Evolutionary conservation across 2,888 invertebrate genomes (phyloP).

Genomic region (Drosophila maculinotata): DNA sequence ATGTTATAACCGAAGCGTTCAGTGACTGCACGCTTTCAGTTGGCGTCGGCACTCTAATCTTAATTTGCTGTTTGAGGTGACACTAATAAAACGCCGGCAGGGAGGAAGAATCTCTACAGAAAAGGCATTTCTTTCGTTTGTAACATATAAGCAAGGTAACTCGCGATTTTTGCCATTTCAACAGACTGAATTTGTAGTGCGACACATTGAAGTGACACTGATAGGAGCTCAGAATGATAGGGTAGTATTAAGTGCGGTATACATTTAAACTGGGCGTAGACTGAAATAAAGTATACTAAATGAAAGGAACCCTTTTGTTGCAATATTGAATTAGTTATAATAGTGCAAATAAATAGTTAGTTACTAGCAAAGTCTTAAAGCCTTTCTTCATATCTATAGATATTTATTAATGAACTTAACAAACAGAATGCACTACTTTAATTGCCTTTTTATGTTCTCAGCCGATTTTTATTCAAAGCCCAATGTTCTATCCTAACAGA

Average conservation of each 20-base stretch:
- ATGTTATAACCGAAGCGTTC: constrained; percentile 26
- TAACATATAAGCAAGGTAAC: constrained; percentile 19
- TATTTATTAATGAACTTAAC: constrained; percentile 3
- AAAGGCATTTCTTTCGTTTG: constrained; percentile 23
- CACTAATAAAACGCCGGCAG: constrained; percentile 64
- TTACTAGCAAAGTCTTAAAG: neutral
- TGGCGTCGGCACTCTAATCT: constrained; percentile 65
- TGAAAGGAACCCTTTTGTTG: too few relatives aligned
- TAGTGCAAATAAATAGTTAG: too few relatives aligned
- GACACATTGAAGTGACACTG: constrained; percentile 43
- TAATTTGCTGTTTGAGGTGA: constrained; percentile 71
- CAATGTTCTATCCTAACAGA: constrained; percentile 37
- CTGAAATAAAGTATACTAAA: too few relatives aligned
- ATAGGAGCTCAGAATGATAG: constrained; percentile 17
- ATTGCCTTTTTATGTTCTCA: constrained; percentile 7
- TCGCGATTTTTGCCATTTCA: constrained; percentile 30
- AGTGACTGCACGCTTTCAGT: constrained; percentile 51
- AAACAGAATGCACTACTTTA: constrained; percentile 28
- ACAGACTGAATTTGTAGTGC: constrained; percentile 70
- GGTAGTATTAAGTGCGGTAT: neutral
- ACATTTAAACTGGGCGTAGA: too few relatives aligned
- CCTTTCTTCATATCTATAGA: neutral
- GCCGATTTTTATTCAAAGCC: constrained; percentile 20
- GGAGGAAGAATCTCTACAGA: constrained; percentile 3
- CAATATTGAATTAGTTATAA: too few relatives aligned